Base-by-base conservation (phyloP, 2,797 vertebrate genomes). In the Neoniphon sammara region DNA sequence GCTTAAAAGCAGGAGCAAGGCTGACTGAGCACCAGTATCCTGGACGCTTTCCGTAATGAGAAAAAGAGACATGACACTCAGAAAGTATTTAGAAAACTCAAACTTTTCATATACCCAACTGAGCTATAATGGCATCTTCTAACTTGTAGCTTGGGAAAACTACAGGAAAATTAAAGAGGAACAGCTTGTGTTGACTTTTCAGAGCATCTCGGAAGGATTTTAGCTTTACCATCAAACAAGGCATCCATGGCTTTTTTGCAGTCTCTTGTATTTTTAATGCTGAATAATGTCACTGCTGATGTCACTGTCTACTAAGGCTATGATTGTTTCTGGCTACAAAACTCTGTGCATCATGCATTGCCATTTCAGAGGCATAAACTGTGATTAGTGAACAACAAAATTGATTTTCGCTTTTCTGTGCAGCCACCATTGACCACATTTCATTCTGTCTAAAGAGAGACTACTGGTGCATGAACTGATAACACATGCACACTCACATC, bases 21-120 rank as follows among this genome's bases (percentile, higher is more conserved):
- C 63, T 81, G 75, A 65, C 73, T 79, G 73, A 77, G 73, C 70
- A 73, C 74, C 74, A 66, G 75, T 71, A 75, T 78, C 64, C 66
- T 34, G 66, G 50, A 85, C 73, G 66, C 71, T 72, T 81, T 65
- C 70, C 70, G 57, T 81, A 79, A 85, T 87, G 76, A 82, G 81
- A 77, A 83, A 82, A 81, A 44, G 73, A 77, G 57, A 77, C 59
- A 31, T 73, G 66, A 53, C 59, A 74, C 78, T 80, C 60, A 73
- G 42, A 79, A 78, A 77, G 64, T 73, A 65, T 84, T 74, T 57
- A 69, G 58, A 54, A 44, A 86, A 58, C 54, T 34, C 34, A 60
- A 79, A 88, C 76, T 87, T 89, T 84, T 77, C 70, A 66, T 70
- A 54, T 18, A 64, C 14, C 61, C 49, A 34, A 30, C 60, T 50